Evolutionary conservation across 2,797 vertebrate species (phyloP).

Genomic region (Enteromius mattozi): DNA sequence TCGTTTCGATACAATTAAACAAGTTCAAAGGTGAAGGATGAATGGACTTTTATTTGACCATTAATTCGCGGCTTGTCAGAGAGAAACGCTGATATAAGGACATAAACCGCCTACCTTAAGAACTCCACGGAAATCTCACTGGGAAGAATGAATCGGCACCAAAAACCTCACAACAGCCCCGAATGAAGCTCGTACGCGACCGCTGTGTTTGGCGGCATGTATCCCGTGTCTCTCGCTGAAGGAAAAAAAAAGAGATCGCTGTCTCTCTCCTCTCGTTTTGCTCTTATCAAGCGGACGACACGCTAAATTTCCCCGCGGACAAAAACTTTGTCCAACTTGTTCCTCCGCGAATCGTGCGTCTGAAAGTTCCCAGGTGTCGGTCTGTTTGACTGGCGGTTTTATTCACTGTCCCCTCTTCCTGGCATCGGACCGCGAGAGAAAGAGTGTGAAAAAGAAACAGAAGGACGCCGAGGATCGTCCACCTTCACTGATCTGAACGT

Average conservation of each 20-base stretch:
- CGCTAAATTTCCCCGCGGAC: constrained; percentile 64
- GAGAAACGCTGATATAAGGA: constrained; percentile 17
- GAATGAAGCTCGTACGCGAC: constrained; percentile 32
- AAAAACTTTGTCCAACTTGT: constrained; percentile 73
- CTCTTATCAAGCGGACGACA: constrained; percentile 59
- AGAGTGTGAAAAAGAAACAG: constrained; percentile 51
- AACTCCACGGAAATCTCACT: constrained; percentile 44
- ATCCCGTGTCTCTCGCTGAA: constrained; percentile 47
- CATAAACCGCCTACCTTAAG: constrained; percentile 71
- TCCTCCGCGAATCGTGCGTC: constrained; percentile 31
- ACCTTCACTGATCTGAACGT: constrained; percentile 47
- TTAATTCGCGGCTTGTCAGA: constrained; percentile 42
- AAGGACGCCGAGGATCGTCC: constrained; percentile 62
- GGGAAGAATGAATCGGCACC: constrained; percentile 53
- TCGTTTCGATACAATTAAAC: constrained; percentile 37
- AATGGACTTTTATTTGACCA: constrained; percentile 53
- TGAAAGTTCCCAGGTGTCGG: constrained; percentile 72
- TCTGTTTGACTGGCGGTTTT: constrained; percentile 53
- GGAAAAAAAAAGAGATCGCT: not conserved
- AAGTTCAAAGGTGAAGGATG: constrained; percentile 56
- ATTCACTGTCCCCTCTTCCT: constrained; percentile 19
- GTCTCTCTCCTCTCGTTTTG: constrained; percentile 44
- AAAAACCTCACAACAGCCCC: constrained; percentile 42
- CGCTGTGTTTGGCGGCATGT: constrained; percentile 32
- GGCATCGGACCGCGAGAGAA: constrained; percentile 37